Evolutionary conservation across 2,113 vertebrate genomes (phyloP).

Genomic region (Ia io): DNA sequence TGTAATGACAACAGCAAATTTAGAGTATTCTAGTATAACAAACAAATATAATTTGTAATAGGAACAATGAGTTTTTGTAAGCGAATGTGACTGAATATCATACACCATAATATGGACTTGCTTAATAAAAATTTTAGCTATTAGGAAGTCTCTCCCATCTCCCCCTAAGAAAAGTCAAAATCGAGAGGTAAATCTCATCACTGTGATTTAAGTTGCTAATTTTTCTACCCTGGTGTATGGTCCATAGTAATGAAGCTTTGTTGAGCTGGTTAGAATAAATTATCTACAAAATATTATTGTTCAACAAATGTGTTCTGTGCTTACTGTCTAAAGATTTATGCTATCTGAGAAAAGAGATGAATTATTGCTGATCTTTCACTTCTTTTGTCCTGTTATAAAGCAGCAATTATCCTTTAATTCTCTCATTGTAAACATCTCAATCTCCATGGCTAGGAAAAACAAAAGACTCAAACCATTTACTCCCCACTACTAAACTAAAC

Average conservation of each 20-base stretch:
- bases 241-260: neutral
- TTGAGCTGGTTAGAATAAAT: slow-evolving; percentile 46
- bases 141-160: neutral
- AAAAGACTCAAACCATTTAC: slow-evolving; percentile 30
- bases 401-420: slow-evolving; percentile 53
- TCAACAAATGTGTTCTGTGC: slow-evolving; percentile 22
- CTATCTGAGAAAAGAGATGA: slow-evolving; percentile 42
- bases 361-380: slow-evolving; percentile 29
- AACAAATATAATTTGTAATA: slow-evolving; percentile 11
- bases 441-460: slow-evolving; percentile 14
- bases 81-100: slow-evolving; percentile 12
- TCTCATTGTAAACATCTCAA: slow-evolving; percentile 51
- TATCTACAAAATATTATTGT: slow-evolving; percentile 42
- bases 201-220: neutral
- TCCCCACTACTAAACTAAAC: slow-evolving; percentile 47
- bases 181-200: neutral
- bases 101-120: neutral
- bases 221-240: slow-evolving; percentile 32
- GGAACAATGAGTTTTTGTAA: slow-evolving; percentile 8
- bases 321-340: slow-evolving; percentile 47
- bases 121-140: slow-evolving; percentile 32
- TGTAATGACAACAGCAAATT: neutral
- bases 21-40: neutral
- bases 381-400: slow-evolving; percentile 37
- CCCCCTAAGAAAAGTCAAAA: neutral